Percentiles rank a stretch among this genome's conserved stretches.
Evolutionary conservation across 2,888 invertebrate species (phyloP).

Genomic region (Junonia oenone): DNA sequence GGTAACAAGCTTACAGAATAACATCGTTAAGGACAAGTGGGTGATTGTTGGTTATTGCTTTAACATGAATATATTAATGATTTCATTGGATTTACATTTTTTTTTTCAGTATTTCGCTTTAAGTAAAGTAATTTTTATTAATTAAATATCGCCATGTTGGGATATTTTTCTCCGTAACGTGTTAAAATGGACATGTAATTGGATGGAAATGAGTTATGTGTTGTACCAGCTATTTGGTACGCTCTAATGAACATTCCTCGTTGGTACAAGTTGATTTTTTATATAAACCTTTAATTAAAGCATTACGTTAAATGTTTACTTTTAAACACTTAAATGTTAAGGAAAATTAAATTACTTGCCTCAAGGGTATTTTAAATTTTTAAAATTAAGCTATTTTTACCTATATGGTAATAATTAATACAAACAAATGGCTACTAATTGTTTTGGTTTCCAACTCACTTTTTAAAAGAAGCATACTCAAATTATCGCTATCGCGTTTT

Average conservation of each 20-base stretch:
- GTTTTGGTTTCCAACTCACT: too few relatives aligned
- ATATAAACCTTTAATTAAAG: neutral
- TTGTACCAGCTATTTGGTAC: slow-evolving; percentile 11
- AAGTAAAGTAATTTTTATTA: slow-evolving; percentile 20
- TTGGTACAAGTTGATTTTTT: neutral
- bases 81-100: slow-evolving; percentile 18
- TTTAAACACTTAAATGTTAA: neutral
- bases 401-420: neutral
- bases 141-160: slow-evolving; percentile 12
- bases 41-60: slow-evolving; percentile 27
- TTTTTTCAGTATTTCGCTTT: slow-evolving; percentile 1
- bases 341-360: neutral
- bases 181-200: slow-evolving; percentile 24
- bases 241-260: slow-evolving; percentile 9
- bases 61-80: slow-evolving; percentile 15
- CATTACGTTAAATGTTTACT: neutral
- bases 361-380: too few relatives aligned
- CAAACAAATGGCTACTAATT: too few relatives aligned
- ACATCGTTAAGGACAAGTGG: neutral
- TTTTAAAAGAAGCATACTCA: too few relatives aligned
- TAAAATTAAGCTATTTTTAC: neutral
- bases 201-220: slow-evolving; percentile 19
- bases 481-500: too few relatives aligned
- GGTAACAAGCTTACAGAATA: too few relatives aligned
- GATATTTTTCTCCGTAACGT: slow-evolving; percentile 26